Evolutionary conservation across 2,113 vertebrate species (phyloP).

Genomic region (Corvus hawaiiensis): DNA sequence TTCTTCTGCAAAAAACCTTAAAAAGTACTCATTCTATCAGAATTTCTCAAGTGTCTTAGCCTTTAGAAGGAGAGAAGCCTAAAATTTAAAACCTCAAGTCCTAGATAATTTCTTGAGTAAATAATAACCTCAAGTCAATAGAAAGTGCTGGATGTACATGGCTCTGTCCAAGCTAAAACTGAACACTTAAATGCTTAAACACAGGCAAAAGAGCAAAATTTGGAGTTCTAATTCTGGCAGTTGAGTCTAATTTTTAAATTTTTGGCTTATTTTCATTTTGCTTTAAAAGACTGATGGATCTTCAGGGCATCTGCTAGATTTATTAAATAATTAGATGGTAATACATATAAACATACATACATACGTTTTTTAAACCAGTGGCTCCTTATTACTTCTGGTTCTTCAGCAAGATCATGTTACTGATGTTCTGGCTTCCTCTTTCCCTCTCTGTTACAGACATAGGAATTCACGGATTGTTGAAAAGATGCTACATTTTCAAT

Average conservation of each 20-base stretch:
- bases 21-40: background rate
- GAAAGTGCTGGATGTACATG: background rate
- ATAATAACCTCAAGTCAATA: background rate
- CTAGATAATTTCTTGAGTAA: background rate
- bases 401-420: background rate
- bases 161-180: background rate
- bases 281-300: background rate
- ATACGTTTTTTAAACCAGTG: background rate
- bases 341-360: too few species aligned
- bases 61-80: background rate
- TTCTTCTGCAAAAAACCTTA: background rate
- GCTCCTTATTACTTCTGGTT: background rate
- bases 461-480: background rate
- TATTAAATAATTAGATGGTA: background rate
- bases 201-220: background rate
- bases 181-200: background rate
- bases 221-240: background rate
- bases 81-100: background rate
- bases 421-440: background rate
- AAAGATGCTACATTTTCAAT: background rate
- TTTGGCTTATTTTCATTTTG: background rate
- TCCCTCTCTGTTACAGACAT: background rate
- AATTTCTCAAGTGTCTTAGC: background rate
- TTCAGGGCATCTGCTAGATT: background rate
- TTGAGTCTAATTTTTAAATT: background rate